A percentile compares a stretch with the other conserved stretches of the same genome.
Evolutionary conservation across 2,113 vertebrate species (phyloP).

Genomic region (Microtus ochrogaster): DNA sequence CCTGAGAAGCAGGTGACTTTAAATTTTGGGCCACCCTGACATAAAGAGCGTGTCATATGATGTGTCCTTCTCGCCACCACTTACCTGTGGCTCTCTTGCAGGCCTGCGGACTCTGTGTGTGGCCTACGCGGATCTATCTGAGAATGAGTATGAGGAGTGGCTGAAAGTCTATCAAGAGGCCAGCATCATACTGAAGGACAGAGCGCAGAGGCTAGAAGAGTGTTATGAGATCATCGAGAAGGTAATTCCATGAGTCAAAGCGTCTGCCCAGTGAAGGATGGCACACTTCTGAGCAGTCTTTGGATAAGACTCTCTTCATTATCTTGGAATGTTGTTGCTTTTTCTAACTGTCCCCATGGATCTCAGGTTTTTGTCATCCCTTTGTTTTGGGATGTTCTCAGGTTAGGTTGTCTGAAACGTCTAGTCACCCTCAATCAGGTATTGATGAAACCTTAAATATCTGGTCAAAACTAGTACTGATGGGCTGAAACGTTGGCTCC

Average conservation of each 20-base stretch:
- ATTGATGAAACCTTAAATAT: background rate
- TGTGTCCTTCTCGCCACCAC: fast-evolving
- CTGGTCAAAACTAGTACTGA: background rate
- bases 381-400: slow-evolving; percentile 13
- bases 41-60: background rate
- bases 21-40: background rate
- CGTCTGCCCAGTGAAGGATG: too few species aligned
- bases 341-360: background rate
- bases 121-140: slow-evolving; percentile 95
- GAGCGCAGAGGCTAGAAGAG: slow-evolving; percentile 93
- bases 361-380: background rate
- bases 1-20: background rate
- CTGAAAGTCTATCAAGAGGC: slow-evolving; percentile 90
- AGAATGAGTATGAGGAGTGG: slow-evolving; percentile 93
- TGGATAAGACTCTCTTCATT: background rate
- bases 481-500: background rate
- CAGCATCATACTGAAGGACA: slow-evolving; percentile 94
- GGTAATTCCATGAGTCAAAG: slow-evolving; percentile 78
- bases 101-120: slow-evolving; percentile 96
- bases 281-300: background rate
- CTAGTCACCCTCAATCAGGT: background rate
- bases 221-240: slow-evolving; percentile 98
- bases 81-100: slow-evolving; percentile 71
- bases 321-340: background rate
- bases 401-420: background rate